Evolutionary conservation across 2,113 vertebrate species (phyloP).

Genomic region (Atherinomorus stipes): DNA sequence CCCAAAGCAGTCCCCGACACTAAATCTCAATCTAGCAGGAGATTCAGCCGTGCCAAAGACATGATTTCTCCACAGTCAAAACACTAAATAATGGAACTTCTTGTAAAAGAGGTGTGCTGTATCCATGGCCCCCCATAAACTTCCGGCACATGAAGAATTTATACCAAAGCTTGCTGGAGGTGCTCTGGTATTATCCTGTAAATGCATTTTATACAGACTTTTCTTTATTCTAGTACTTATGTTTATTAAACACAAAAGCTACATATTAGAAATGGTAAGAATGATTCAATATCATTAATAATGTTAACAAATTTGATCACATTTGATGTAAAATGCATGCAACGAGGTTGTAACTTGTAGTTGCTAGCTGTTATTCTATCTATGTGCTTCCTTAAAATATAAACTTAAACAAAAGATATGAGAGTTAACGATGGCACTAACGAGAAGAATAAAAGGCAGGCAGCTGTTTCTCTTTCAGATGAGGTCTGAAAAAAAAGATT

Average conservation of each 20-base stretch:
- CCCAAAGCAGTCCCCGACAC: constrained; percentile 25
- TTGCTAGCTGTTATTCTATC: constrained; percentile 15
- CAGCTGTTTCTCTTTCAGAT: constrained; percentile 42
- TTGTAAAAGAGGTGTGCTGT: constrained; percentile 30
- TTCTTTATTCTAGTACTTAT: constrained; percentile 29
- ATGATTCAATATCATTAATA: constrained; percentile 17
- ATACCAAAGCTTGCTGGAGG: constrained; percentile 20
- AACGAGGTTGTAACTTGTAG: constrained; percentile 27
- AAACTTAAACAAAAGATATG: constrained; percentile 22
- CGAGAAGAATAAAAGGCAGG: constrained; percentile 22
- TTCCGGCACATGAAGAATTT: constrained; percentile 20
- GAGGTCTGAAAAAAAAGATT: constrained; percentile 52
- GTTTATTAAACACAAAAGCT: constrained; percentile 40
- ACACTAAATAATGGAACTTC: constrained; percentile 45
- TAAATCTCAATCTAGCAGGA: constrained; percentile 36
- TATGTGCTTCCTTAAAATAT: constrained; percentile 17
- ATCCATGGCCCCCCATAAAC: constrained; percentile 20
- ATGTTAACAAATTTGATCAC: background rate
- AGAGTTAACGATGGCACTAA: constrained; percentile 36
- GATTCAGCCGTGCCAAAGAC: constrained; percentile 25
- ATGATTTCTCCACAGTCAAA: constrained; percentile 36
- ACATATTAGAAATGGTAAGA: constrained; percentile 13
- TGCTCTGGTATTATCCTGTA: constrained; percentile 33
- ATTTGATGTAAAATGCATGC: constrained; percentile 23
- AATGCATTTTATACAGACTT: constrained; percentile 36